Percentiles rank a stretch among this genome's conserved stretches.
Conservation (phyloP, 2,113 vertebrate species). For the Fulica atra region DNA sequence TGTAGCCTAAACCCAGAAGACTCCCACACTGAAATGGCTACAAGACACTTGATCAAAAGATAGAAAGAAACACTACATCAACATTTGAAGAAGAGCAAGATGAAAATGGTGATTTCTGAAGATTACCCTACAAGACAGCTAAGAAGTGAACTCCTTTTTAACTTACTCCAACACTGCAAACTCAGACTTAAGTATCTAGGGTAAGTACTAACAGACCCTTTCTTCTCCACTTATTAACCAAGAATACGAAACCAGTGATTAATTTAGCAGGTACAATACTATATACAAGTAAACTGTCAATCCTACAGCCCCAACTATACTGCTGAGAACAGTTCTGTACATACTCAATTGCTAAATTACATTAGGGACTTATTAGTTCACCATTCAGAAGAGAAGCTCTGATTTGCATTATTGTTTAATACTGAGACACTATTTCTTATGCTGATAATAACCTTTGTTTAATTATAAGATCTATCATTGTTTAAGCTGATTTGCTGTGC, state of each 20-base stretch:
- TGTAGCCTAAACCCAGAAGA: not conserved
- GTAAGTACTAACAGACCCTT: constrained; percentile 25
- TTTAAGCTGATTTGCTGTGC: constrained; percentile 10
- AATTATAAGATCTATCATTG: not conserved
- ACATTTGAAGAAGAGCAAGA: not conserved
- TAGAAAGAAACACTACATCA: not conserved
- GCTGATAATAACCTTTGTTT: constrained; percentile 2
- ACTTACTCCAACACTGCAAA: not conserved
- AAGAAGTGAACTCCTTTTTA: not conserved
- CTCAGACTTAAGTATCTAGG: not conserved
- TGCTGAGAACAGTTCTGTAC: not conserved
- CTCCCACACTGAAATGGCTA: not conserved
- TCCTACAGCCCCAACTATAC: not conserved
- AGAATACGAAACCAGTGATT: not conserved
- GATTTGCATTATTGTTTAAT: constrained; percentile 41
- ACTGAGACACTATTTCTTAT: constrained; percentile 12
- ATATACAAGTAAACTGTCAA: not conserved
- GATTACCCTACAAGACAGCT: not conserved
- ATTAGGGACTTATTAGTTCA: not conserved
- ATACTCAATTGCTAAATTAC: not conserved
- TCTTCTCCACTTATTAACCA: not conserved
- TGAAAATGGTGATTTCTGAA: not conserved
- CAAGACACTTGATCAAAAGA: not conserved
- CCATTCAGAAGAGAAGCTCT: not conserved
- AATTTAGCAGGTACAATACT: not conserved